Evolutionary conservation across 2,113 vertebrate genomes (phyloP).

Genomic region (Plecturocebus donacophilus): DNA sequence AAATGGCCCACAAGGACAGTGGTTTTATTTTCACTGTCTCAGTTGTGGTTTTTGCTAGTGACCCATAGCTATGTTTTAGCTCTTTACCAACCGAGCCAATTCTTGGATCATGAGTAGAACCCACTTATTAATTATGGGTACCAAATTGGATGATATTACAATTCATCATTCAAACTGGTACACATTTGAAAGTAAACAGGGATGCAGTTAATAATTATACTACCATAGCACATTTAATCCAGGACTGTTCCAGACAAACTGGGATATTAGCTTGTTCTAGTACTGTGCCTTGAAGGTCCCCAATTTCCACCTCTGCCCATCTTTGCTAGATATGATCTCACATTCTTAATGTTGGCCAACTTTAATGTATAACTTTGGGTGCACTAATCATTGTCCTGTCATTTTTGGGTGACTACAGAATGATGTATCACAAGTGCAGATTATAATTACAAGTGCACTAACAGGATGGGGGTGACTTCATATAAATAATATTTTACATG

Average conservation of each 20-base stretch:
- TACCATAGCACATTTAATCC: not conserved
- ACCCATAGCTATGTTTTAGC: not conserved
- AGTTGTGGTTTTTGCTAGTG: not conserved
- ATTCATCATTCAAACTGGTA: not conserved
- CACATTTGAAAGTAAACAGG: not conserved
- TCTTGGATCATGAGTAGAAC: not conserved
- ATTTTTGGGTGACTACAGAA: not conserved
- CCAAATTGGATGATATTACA: not conserved
- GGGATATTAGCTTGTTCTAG: not conserved
- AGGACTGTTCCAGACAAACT: too few relatives aligned
- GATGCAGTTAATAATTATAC: not conserved
- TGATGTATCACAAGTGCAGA: not conserved
- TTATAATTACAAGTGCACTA: not conserved
- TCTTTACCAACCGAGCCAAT: not conserved
- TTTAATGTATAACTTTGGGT: not conserved
- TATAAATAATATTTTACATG: not conserved
- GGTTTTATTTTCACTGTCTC: not conserved
- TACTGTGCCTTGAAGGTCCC: too few relatives aligned
- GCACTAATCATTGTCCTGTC: not conserved
- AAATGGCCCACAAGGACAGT: not conserved
- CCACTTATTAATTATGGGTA: not conserved
- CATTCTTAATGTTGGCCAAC: not conserved
- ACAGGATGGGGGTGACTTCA: not conserved
- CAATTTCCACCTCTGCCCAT: not conserved
- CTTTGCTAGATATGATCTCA: not conserved